phyloP scores from a whole-genome alignment of 1,140 invertebrate genomes.

The Zaprionus ghesquierei region DNA sequence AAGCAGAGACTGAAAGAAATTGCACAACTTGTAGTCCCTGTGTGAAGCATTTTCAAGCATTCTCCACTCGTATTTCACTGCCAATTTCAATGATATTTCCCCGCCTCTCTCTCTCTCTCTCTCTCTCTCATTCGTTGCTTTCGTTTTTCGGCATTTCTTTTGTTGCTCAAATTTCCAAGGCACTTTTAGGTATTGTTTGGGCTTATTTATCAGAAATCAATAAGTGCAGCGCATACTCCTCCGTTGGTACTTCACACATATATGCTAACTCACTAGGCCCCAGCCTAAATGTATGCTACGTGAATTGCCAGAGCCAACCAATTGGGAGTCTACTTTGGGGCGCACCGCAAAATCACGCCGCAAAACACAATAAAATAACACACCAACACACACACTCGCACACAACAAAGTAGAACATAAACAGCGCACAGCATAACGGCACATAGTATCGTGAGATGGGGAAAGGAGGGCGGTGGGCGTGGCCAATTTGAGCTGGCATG shows the following conservation, averaged over 20 bases:
- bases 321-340: conserved; percentile 3
- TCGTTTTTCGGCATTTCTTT: conserved; percentile 1
- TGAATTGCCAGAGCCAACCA: conserved; percentile 13
- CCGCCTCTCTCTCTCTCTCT: not conserved
- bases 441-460: too few relatives aligned
- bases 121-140: not conserved
- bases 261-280: not conserved
- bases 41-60: conserved; percentile 6
- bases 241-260: too few relatives aligned
- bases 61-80: conserved; percentile 33
- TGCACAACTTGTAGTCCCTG: conserved; percentile 9
- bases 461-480: conserved; percentile 38
- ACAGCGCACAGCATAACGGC: conserved; percentile 22
- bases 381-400: conserved; percentile 13
- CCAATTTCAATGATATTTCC: conserved; percentile 14
- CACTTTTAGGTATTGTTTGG: conserved; percentile 32
- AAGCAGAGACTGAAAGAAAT: not conserved
- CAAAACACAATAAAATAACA: conserved; percentile 47
- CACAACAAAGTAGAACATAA: conserved; percentile 27
- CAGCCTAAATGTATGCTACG: conserved; percentile 28
- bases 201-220: conserved; percentile 51
- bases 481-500: conserved; percentile 53
- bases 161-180: conserved; percentile 8
- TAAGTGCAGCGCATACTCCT: conserved; percentile 13
- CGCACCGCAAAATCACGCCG: conserved; percentile 41